phyloP scores from a whole-genome alignment of 2,113 vertebrate genomes.

The Chaetorhynchus papuensis region DNA sequence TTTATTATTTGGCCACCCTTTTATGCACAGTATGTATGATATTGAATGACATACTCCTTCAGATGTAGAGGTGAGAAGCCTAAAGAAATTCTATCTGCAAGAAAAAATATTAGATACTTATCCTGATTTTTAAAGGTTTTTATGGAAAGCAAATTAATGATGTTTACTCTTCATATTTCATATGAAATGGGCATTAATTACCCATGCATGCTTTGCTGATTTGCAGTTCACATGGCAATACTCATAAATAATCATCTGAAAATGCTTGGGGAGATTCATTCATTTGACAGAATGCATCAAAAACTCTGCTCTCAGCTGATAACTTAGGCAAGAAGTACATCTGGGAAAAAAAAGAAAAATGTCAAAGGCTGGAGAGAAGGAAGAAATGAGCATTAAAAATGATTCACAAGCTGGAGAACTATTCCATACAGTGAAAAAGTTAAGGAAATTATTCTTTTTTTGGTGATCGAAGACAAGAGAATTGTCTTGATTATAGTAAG shows the following conservation, averaged over 20 bases:
- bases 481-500: background rate
- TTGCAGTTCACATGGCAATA: constrained; percentile 12
- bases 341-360: background rate
- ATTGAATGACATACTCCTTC: background rate
- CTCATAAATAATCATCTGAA: constrained; percentile 51
- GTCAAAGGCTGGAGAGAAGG: background rate
- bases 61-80: background rate
- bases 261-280: constrained; percentile 27
- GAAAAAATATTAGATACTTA: background rate
- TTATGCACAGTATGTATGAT: background rate
- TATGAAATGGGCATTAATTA: constrained; percentile 29
- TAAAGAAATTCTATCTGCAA: background rate
- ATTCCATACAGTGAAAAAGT: background rate
- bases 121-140: background rate
- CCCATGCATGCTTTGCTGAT: background rate
- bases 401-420: background rate
- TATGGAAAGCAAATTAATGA: background rate
- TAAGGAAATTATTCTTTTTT: background rate
- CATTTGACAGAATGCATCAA: constrained; percentile 30
- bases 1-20: background rate
- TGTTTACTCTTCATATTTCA: constrained; percentile 9
- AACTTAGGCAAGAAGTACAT: background rate
- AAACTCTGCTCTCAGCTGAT: constrained; percentile 26
- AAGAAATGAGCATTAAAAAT: constrained; percentile 5
- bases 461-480: background rate